Evolutionary conservation across 2,113 vertebrate species (phyloP).

Genomic region (Cryptomyrus ogoouensis): DNA sequence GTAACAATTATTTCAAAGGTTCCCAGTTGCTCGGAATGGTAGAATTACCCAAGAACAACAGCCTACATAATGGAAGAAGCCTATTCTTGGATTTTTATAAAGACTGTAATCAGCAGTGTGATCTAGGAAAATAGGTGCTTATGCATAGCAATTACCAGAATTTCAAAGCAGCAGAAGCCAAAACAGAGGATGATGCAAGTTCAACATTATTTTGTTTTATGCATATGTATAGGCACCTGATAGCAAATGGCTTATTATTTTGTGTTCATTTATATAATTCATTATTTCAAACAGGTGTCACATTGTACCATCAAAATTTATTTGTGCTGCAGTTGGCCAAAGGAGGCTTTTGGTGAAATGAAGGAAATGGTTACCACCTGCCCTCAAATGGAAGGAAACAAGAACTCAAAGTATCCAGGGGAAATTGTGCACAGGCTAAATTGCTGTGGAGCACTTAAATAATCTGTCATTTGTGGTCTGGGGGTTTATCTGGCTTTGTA

Average conservation of each 20-base stretch:
- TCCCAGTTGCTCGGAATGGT: constrained; percentile 56
- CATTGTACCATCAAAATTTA: not conserved
- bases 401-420: not conserved
- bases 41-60: constrained; percentile 42
- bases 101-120: not conserved
- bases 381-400: not conserved
- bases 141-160: not conserved
- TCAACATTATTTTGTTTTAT: constrained; percentile 12
- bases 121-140: not conserved
- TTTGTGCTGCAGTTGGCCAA: not conserved
- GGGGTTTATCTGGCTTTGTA: not conserved
- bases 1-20: constrained; percentile 53
- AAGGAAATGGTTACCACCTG: not conserved
- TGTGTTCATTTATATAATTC: not conserved
- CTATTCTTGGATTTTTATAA: not conserved
- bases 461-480: not conserved
- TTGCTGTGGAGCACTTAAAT: not conserved
- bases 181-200: constrained; percentile 14
- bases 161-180: not conserved
- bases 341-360: not conserved
- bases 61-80: not conserved
- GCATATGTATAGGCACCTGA: not conserved
- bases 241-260: not conserved
- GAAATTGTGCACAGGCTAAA: not conserved
- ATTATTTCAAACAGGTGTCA: not conserved